phyloP scores from a whole-genome alignment of 2,113 vertebrate genomes.

The Polypterus bichir region DNA sequence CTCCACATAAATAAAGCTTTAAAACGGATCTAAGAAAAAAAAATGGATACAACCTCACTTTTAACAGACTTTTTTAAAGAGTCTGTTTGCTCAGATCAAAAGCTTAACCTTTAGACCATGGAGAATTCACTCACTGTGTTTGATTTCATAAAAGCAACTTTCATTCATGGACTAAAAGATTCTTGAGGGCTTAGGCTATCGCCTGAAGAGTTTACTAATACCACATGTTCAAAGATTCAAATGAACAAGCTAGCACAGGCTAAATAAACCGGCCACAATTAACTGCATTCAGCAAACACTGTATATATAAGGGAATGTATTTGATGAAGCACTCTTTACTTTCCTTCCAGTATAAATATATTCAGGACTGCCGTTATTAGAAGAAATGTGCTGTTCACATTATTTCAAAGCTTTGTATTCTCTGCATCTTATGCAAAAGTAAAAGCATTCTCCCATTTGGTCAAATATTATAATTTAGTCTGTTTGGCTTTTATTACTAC shows the following conservation, averaged over 20 bases:
- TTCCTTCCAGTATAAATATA: not conserved
- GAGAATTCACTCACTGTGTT: constrained; percentile 31
- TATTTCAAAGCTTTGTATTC: too few species aligned
- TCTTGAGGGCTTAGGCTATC: constrained; percentile 21
- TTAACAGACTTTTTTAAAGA: constrained; percentile 40
- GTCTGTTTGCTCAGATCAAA: constrained; percentile 43
- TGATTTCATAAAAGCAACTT: constrained; percentile 21
- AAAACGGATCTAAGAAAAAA: constrained; percentile 4
- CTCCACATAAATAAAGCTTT: not conserved
- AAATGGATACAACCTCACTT: constrained; percentile 47
- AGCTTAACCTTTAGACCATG: constrained; percentile 45
- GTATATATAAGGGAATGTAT: constrained; percentile 12
- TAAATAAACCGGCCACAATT: constrained; percentile 33
- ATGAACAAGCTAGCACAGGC: constrained; percentile 19
- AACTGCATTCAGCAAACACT: constrained; percentile 12
- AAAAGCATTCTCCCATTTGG: too few species aligned
- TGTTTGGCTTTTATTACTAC: too few species aligned
- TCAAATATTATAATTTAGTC: too few species aligned
- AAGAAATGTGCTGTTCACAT: too few species aligned
- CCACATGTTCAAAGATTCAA: constrained; percentile 27
- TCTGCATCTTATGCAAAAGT: too few species aligned
- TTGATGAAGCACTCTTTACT: constrained; percentile 2
- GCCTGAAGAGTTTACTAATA: constrained; percentile 22
- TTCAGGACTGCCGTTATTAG: not conserved
- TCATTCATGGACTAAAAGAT: constrained; percentile 17